phyloP scores from a whole-genome alignment of 2,888 invertebrate genomes.

The Meteorus cinctellus region DNA sequence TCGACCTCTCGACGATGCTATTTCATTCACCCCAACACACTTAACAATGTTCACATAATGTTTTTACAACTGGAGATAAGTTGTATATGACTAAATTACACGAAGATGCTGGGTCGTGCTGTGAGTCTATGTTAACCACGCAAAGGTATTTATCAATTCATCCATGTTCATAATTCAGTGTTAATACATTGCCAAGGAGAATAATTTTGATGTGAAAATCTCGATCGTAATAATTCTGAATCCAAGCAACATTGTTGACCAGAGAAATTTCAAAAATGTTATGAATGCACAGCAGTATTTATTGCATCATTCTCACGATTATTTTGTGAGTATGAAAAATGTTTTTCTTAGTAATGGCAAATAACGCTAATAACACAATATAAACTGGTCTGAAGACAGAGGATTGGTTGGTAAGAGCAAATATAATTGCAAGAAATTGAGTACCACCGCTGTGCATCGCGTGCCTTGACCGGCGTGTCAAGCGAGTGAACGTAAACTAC shows the following conservation, averaged over 20 bases:
- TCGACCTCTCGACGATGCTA: conserved; percentile 21
- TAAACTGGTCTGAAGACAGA: background rate
- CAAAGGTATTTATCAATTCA: background rate
- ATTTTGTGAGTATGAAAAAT: conserved; percentile 3
- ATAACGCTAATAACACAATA: conserved; percentile 18
- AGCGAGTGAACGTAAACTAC: background rate
- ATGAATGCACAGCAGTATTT: background rate
- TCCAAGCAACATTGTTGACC: background rate
- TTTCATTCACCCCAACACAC: conserved; percentile 36
- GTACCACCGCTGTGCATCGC: conserved; percentile 20
- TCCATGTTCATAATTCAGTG: background rate
- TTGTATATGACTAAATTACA: conserved; percentile 39
- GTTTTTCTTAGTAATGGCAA: conserved; percentile 25
- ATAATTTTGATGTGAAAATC: background rate
- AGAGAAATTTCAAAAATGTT: background rate
- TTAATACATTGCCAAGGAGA: background rate
- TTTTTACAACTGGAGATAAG: conserved; percentile 39
- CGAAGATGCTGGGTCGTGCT: conserved; percentile 30
- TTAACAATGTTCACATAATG: conserved; percentile 35
- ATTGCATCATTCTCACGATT: background rate
- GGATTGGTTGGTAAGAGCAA: conserved; percentile 16
- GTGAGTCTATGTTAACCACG: conserved; percentile 18
- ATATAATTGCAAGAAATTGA: conserved; percentile 32
- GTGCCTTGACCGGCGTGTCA: conserved; percentile 29
- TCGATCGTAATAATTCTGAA: background rate